phyloP scores from a whole-genome alignment of 2,888 invertebrate genomes.

The Agrotis puta region DNA sequence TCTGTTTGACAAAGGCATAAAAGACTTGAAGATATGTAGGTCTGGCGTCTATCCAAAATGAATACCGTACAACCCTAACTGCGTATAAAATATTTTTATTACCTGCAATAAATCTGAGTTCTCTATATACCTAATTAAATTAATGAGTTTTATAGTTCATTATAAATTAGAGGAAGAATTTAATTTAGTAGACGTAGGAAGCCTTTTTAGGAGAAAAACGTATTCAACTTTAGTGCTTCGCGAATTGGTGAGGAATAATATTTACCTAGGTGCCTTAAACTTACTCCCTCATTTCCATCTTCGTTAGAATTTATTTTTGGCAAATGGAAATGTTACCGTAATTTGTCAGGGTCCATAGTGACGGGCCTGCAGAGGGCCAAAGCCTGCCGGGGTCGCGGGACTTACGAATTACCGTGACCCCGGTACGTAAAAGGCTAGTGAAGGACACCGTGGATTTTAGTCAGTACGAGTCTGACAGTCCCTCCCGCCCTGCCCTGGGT shows the following conservation, averaged over 20 bases:
- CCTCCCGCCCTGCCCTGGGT: no score
- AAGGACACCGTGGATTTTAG: no score
- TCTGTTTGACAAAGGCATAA: no score
- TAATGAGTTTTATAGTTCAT: slow-evolving; percentile 37
- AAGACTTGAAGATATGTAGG: no score
- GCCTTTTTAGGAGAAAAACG: slow-evolving; percentile 20
- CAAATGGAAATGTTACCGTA: no score
- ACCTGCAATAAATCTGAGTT: slow-evolving; percentile 39
- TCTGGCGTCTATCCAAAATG: neutral
- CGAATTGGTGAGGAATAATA: neutral
- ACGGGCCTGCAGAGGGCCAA: no score
- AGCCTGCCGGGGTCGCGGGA: no score
- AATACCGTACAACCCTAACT: slow-evolving; percentile 27
- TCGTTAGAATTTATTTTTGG: neutral
- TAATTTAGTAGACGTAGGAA: slow-evolving; percentile 26
- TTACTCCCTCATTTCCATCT: neutral
- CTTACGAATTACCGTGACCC: no score
- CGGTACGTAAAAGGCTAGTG: no score
- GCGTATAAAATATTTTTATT: slow-evolving; percentile 43
- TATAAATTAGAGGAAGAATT: slow-evolving; percentile 38
- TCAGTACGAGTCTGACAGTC: no score
- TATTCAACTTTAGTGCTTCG: slow-evolving; percentile 13
- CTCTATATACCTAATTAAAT: slow-evolving; percentile 48
- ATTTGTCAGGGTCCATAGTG: no score
- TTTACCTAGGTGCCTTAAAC: slow-evolving; percentile 3